Evolutionary conservation across 1,140 invertebrate species (phyloP).

Genomic region (Protaetia brevitarsis): DNA sequence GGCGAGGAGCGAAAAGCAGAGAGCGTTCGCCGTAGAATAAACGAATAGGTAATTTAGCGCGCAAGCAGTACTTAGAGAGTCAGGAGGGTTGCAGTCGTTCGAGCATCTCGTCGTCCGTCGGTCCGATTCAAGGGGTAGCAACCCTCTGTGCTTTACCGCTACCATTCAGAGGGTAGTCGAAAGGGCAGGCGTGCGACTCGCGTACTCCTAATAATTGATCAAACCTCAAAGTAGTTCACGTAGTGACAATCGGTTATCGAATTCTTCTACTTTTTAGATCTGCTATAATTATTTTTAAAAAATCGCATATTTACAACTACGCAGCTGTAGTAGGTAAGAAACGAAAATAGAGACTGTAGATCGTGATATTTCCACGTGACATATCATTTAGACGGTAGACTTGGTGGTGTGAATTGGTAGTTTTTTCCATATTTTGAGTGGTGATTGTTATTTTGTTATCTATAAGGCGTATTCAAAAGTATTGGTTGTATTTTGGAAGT

Average conservation of each 20-base stretch:
- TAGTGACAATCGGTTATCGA: constrained; percentile 12
- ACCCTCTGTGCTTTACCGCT: constrained; percentile 3
- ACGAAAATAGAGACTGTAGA: not conserved
- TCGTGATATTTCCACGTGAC: not conserved
- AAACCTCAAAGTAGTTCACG: constrained; percentile 18
- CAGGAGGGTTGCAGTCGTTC: not conserved
- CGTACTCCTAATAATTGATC: constrained; percentile 22
- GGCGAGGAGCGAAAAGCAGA: not conserved
- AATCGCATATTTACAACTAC: not conserved
- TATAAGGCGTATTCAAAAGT: too few relatives aligned
- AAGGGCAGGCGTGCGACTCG: constrained; percentile 12
- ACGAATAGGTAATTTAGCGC: not conserved
- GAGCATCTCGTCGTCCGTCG: constrained; percentile 16
- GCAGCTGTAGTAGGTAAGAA: not conserved
- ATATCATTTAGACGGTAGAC: constrained; percentile 3
- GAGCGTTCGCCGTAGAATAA: constrained; percentile 5
- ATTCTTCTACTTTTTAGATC: not conserved
- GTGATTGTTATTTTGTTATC: not conserved
- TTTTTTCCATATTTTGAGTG: not conserved
- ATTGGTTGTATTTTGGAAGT: too few relatives aligned
- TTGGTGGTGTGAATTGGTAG: not conserved
- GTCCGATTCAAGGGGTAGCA: constrained; percentile 8
- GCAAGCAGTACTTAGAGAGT: constrained; percentile 12
- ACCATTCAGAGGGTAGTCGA: constrained; percentile 21
- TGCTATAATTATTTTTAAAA: not conserved